Percentiles rank a stretch among this genome's conserved stretches.
Evolutionary conservation across 1,140 invertebrate genomes (phyloP).

Genomic region (Aphis gossypii): DNA sequence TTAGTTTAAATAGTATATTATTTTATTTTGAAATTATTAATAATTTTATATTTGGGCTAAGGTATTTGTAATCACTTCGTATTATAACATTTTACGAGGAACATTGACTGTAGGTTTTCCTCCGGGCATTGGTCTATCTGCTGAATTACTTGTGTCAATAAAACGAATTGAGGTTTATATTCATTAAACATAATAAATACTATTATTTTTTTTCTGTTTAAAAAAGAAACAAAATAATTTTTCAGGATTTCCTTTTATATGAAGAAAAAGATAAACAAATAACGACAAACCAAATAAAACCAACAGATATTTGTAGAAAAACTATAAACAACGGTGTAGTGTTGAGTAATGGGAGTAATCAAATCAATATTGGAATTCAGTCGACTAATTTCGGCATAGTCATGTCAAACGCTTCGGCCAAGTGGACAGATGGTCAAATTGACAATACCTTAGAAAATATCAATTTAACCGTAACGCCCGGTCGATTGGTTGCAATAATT

Average conservation of each 20-base stretch:
- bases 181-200: neutral
- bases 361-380: neutral
- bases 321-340: too few species aligned
- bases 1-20: neutral
- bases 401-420: conserved; percentile 69
- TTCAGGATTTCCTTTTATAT: conserved; percentile 10
- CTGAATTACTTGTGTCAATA: conserved; percentile 73
- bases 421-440: conserved; percentile 68
- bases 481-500: conserved; percentile 77
- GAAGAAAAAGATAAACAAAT: neutral
- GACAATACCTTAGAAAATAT: conserved; percentile 73
- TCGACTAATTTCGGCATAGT: conserved; percentile 61
- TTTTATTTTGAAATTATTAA: neutral
- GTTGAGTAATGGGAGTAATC: neutral
- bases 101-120: conserved; percentile 79
- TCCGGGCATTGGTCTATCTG: conserved; percentile 69
- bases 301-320: neutral
- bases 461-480: conserved; percentile 70
- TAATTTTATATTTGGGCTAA: conserved; percentile 59
- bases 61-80: conserved; percentile 77
- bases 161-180: conserved; percentile 67
- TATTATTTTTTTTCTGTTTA: too few species aligned
- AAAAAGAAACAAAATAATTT: neutral
- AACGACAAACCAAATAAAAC: neutral
- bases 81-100: conserved; percentile 75